Evolutionary conservation across 2,888 invertebrate genomes (phyloP).

Genomic region (Cerceris rybyensis): DNA sequence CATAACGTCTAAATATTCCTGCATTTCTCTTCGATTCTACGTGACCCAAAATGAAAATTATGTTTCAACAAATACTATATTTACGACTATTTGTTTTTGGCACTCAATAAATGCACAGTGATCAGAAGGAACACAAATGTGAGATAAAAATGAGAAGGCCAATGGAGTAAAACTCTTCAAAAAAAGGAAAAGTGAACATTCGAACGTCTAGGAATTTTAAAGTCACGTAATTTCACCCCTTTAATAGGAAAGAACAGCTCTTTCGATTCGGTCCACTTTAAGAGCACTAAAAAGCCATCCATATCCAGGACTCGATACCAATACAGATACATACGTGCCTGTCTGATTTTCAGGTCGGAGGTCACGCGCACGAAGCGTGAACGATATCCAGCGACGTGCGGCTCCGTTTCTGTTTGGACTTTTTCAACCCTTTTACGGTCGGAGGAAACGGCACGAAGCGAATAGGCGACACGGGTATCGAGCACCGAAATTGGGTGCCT

Average conservation of each 20-base stretch:
- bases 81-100: no score
- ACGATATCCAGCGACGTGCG: slow-evolving; percentile 29
- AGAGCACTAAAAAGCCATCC: neutral
- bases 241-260: neutral
- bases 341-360: slow-evolving; percentile 27
- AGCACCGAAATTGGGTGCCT: slow-evolving; percentile 40
- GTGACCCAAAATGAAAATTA: no score
- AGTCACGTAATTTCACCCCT: neutral
- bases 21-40: no score
- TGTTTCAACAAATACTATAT: no score
- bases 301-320: neutral
- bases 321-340: slow-evolving; percentile 10
- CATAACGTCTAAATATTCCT: no score
- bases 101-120: no score
- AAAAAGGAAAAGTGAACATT: no score
- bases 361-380: slow-evolving; percentile 20
- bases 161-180: no score
- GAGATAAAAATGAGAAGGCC: no score
- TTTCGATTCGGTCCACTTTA: neutral
- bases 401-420: slow-evolving; percentile 15
- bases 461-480: slow-evolving; percentile 32
- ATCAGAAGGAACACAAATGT: no score
- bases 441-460: slow-evolving; percentile 16
- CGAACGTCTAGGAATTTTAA: no score
- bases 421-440: slow-evolving; percentile 50